These are phyloP conservation scores for Leucoraja erinaceus DNA, from an alignment of 2,113 vertebrate species.

Conservation along the genomic window DNA sequence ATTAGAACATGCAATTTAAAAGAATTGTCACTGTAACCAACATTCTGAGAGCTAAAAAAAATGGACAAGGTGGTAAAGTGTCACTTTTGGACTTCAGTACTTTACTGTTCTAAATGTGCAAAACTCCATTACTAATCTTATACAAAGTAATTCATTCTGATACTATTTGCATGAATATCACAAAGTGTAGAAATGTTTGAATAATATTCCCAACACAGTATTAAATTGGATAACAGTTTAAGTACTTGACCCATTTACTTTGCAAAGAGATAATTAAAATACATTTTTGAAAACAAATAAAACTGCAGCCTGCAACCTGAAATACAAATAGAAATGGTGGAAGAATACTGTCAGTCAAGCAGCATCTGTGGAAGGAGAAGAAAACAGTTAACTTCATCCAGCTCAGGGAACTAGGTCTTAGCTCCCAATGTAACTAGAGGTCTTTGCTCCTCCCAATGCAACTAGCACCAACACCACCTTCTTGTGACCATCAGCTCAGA, in stretches of 20 bases:
- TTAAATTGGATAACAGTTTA: background rate
- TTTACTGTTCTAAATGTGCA: background rate
- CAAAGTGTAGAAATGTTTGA: background rate
- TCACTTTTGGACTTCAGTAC: background rate
- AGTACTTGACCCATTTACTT: background rate
- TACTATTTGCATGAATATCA: background rate
- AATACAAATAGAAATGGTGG: too few species aligned
- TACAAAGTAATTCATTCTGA: background rate
- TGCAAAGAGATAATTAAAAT: background rate
- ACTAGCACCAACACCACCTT: too few species aligned
- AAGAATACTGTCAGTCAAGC: too few species aligned
- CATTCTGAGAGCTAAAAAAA: background rate
- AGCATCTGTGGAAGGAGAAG: too few species aligned
- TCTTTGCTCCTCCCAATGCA: too few species aligned
- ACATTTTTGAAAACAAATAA: background rate
- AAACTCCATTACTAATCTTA: background rate
- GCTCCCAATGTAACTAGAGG: too few species aligned
- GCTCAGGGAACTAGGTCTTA: too few species aligned
- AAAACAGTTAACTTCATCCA: too few species aligned
- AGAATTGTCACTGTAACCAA: background rate
- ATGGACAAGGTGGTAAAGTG: background rate
- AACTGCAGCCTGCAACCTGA: too few species aligned
- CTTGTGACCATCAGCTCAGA: too few species aligned
- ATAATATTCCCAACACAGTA: background rate
- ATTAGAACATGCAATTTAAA: background rate